phyloP scores from a whole-genome alignment of 2,113 vertebrate genomes.

The Cinclus mexicanus region DNA sequence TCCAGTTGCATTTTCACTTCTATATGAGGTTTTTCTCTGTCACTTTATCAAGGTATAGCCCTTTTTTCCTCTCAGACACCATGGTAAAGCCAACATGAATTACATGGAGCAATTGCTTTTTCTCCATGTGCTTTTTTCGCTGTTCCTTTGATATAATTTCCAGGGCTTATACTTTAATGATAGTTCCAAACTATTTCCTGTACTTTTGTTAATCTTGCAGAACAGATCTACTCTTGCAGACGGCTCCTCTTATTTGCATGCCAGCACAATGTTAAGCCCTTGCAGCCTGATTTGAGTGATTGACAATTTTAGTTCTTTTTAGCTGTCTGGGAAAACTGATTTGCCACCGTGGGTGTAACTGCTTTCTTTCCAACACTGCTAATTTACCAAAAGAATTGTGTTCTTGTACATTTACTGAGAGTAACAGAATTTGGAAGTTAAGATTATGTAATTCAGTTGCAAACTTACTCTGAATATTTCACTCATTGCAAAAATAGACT shows the following conservation, averaged over 20 bases:
- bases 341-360: conserved; percentile 45
- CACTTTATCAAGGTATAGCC: neutral
- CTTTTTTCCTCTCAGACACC: neutral
- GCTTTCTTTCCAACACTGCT: conserved; percentile 33
- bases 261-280: conserved; percentile 38
- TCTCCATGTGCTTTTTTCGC: neutral
- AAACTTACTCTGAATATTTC: conserved; percentile 1
- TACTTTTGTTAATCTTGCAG: neutral
- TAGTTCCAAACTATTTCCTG: neutral
- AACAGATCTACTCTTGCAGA: conserved; percentile 31
- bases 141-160: neutral
- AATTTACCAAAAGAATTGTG: conserved; percentile 49
- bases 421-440: conserved; percentile 18
- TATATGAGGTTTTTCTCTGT: neutral
- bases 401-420: conserved; percentile 12
- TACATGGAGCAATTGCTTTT: neutral
- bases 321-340: conserved; percentile 47
- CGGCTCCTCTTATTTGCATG: conserved; percentile 18
- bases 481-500: neutral
- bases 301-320: conserved; percentile 53
- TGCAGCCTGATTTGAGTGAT: conserved; percentile 34
- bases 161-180: conserved; percentile 17
- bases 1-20: neutral
- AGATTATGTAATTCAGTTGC: conserved; percentile 14
- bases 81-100: neutral